phyloP scores from a whole-genome alignment of 2,113 vertebrate species.

The Haplochromis vanheusdeni region DNA sequence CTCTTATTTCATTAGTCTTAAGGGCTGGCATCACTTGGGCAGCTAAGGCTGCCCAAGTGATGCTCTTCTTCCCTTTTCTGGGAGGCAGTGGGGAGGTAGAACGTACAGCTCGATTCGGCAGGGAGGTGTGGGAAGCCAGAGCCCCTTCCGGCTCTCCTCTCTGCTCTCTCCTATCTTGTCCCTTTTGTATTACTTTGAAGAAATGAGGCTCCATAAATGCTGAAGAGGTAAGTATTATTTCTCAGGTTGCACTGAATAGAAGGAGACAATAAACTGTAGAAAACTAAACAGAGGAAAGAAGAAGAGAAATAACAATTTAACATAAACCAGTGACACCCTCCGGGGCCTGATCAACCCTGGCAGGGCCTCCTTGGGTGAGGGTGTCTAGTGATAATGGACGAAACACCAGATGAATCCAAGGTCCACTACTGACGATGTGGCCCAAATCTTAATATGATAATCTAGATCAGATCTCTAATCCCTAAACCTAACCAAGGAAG shows the following conservation, averaged over 20 bases:
- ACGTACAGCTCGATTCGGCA: fast-evolving
- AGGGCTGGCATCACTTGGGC: not conserved
- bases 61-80: not conserved
- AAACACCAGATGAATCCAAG: not conserved
- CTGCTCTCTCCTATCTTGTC: not conserved
- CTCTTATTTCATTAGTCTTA: not conserved
- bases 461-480: not conserved
- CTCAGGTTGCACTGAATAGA: not conserved
- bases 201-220: not conserved
- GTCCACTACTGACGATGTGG: not conserved
- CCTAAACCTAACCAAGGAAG: not conserved
- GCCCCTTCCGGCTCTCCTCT: not conserved
- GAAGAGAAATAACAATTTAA: not conserved
- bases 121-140: not conserved
- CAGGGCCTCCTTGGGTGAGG: not conserved
- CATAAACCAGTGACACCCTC: not conserved
- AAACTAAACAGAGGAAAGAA: not conserved
- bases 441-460: not conserved
- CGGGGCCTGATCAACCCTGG: not conserved
- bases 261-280: not conserved
- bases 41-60: not conserved
- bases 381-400: not conserved
- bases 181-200: not conserved
- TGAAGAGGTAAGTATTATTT: not conserved
- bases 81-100: not conserved